Conservation (phyloP, 2,888 invertebrate species). For the Heliconius aoede region DNA sequence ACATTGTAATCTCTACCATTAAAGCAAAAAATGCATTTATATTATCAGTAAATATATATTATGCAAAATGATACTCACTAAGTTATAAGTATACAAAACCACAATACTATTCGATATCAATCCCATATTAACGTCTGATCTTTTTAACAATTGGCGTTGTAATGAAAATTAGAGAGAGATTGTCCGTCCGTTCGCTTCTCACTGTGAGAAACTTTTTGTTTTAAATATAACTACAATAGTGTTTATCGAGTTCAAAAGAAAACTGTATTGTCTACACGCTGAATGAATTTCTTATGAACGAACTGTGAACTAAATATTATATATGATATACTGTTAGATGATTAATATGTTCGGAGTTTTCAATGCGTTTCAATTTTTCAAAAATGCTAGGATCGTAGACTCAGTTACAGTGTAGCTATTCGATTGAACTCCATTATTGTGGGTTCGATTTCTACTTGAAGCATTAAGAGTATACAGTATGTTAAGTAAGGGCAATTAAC, state of each 20-base stretch:
- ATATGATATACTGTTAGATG: not conserved
- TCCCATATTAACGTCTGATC: slow-evolving; percentile 55
- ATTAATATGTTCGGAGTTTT: not conserved
- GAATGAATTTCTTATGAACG: slow-evolving; percentile 29
- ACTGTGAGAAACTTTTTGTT: slow-evolving; percentile 53
- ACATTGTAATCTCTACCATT: not conserved
- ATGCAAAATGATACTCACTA: slow-evolving; percentile 19
- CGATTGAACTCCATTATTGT: not conserved
- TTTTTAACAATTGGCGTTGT: slow-evolving; percentile 32
- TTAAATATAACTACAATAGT: slow-evolving; percentile 53
- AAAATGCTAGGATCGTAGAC: too few species aligned
- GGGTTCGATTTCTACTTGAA: not conserved
- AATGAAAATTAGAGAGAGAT: slow-evolving; percentile 54
- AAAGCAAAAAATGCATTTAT: not conserved
- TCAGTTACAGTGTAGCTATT: not conserved
- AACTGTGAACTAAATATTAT: slow-evolving; percentile 17
- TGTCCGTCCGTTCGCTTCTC: slow-evolving; percentile 41
- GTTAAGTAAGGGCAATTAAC: too few species aligned
- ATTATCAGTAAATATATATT: slow-evolving; percentile 7
- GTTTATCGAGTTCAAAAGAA: slow-evolving; percentile 53
- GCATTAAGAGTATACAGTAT: too few species aligned
- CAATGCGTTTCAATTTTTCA: not conserved
- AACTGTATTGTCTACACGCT: slow-evolving; percentile 46
- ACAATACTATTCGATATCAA: slow-evolving; percentile 9
- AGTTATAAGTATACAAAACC: slow-evolving; percentile 14